Evolutionary conservation across 2,888 invertebrate genomes (phyloP).

Genomic region (Brachylomia viminalis): DNA sequence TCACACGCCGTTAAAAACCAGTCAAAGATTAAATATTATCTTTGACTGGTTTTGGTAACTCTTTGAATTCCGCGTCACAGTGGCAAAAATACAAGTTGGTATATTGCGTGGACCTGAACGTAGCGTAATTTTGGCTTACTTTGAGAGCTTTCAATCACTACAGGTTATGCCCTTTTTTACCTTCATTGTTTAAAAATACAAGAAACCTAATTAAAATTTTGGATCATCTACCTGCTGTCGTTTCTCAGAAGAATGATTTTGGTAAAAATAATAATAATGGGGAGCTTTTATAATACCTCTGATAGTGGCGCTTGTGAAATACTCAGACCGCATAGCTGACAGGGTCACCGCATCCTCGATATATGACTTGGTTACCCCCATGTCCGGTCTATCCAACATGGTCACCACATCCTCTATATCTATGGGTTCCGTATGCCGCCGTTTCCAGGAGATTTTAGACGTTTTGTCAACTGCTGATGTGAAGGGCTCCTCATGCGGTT

Average conservation of each 20-base stretch:
- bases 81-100: not conserved
- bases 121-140: not conserved
- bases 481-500: not conserved
- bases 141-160: not conserved
- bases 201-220: not conserved
- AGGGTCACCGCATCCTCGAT: constrained; percentile 9
- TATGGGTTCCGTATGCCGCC: not conserved
- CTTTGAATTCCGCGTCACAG: not conserved
- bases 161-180: not conserved
- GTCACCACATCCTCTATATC: constrained; percentile 19
- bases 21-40: too few species aligned
- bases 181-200: not conserved
- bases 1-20: not conserved
- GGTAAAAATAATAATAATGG: not conserved
- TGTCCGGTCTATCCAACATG: not conserved
- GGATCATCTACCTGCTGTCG: not conserved
- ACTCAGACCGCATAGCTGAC: constrained; percentile 16
- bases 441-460: too few species aligned
- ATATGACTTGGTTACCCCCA: not conserved
- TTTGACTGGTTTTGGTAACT: too few species aligned
- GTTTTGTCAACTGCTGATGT: too few species aligned
- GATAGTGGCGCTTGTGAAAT: not conserved
- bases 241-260: not conserved
- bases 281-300: not conserved
- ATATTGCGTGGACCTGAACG: not conserved